Conservation (phyloP, 64 coral and sea anemone genomes). For the Trachythela sp. region DNA sequence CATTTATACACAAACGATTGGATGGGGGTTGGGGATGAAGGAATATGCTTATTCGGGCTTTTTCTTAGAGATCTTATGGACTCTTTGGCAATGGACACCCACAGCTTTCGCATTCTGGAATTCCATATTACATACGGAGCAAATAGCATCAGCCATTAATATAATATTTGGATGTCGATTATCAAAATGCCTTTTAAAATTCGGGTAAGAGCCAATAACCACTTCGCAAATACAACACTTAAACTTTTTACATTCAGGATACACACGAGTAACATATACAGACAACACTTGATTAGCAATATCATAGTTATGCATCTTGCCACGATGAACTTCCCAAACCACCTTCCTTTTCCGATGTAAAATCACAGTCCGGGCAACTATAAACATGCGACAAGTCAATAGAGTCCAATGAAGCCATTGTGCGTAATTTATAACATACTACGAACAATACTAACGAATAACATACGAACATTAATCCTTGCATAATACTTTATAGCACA, state of each 20-base stretch:
- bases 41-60: too few species aligned
- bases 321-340: not conserved
- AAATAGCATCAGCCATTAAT: not conserved
- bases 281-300: not conserved
- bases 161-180: not conserved
- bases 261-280: not conserved
- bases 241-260: not conserved
- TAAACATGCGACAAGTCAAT: not conserved
- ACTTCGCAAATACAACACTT: not conserved
- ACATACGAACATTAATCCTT: too few species aligned
- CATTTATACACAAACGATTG: too few species aligned
- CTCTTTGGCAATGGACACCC: not conserved
- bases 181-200: not conserved
- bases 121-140: not conserved
- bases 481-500: too few species aligned
- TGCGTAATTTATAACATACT: too few species aligned
- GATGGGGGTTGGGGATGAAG: too few species aligned
- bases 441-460: too few species aligned
- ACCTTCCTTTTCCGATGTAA: not conserved
- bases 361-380: not conserved
- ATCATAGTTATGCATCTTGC: not conserved
- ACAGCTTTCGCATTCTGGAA: not conserved
- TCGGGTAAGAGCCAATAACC: not conserved
- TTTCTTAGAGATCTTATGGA: not conserved
- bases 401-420: too few species aligned